phyloP scores from a whole-genome alignment of 2,888 invertebrate genomes.

The Lepas anatifera region DNA sequence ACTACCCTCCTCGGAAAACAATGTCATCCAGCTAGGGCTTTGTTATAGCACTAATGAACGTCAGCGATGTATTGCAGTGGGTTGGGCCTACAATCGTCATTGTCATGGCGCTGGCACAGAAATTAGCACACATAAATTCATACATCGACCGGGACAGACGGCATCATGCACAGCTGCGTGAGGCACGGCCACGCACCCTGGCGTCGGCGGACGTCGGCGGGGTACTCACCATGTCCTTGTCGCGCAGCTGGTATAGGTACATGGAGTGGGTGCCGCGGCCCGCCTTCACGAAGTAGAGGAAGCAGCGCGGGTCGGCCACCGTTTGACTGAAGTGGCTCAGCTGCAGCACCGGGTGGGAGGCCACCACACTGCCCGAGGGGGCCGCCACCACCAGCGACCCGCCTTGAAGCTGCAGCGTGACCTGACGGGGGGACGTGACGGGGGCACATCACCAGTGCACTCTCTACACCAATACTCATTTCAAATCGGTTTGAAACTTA shows the following conservation, averaged over 20 bases:
- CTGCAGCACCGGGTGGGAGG: not conserved
- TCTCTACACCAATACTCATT: too few relatives aligned
- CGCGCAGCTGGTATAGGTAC: conserved; percentile 8
- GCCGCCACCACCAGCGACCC: not conserved
- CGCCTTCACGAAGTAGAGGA: not conserved
- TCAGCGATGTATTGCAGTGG: too few relatives aligned
- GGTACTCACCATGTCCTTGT: not conserved
- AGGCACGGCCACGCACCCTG: not conserved
- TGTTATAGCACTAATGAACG: too few relatives aligned
- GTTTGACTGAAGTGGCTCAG: conserved; percentile 9
- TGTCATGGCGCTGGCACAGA: too few relatives aligned
- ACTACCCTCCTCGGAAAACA: too few relatives aligned
- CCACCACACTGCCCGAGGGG: not conserved
- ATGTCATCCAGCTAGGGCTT: too few relatives aligned
- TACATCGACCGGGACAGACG: too few relatives aligned
- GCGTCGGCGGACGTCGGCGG: not conserved
- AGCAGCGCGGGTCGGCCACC: conserved; percentile 7
- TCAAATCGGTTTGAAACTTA: too few relatives aligned
- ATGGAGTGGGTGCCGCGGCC: not conserved
- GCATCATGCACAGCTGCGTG: too few relatives aligned
- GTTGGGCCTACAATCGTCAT: too few relatives aligned
- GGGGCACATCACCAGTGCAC: too few relatives aligned
- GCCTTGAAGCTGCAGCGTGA: not conserved
- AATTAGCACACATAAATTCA: too few relatives aligned
- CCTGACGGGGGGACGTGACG: not conserved